Conservation (phyloP, 2,113 vertebrate genomes). For the Strix aluco region DNA sequence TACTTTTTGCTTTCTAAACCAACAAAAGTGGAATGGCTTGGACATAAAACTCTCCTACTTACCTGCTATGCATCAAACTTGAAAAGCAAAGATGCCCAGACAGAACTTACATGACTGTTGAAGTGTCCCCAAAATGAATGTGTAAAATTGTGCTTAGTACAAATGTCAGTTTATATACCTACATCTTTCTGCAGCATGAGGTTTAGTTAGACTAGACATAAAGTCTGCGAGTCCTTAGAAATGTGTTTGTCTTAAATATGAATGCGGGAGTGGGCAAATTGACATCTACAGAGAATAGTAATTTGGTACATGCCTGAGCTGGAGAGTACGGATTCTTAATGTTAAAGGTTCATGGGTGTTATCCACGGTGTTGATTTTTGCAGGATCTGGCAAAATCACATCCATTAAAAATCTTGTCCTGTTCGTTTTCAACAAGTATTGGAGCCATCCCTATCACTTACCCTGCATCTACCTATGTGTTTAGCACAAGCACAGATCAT, state of each 20-base stretch:
- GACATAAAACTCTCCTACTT: not conserved
- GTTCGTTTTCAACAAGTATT: not conserved
- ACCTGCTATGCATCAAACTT: not conserved
- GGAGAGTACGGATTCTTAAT: not conserved
- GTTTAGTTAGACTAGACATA: not conserved
- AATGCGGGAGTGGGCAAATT: not conserved
- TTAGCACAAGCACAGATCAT: not conserved
- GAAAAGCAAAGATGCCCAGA: not conserved
- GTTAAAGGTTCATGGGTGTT: not conserved
- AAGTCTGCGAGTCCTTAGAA: not conserved
- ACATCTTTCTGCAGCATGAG: not conserved
- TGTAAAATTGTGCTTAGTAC: not conserved
- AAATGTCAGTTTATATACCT: not conserved
- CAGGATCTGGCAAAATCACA: not conserved
- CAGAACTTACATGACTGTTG: not conserved
- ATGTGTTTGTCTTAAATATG: not conserved
- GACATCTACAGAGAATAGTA: not conserved
- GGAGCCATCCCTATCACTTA: fast-evolving
- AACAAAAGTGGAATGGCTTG: not conserved
- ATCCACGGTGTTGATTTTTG: not conserved
- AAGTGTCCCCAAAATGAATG: not conserved
- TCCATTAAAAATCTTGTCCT: not conserved
- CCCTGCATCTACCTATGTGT: not conserved
- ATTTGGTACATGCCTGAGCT: not conserved
- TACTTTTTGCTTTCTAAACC: not conserved